Conservation (phyloP, 2,113 vertebrate species). For the Siniperca knerii region DNA sequence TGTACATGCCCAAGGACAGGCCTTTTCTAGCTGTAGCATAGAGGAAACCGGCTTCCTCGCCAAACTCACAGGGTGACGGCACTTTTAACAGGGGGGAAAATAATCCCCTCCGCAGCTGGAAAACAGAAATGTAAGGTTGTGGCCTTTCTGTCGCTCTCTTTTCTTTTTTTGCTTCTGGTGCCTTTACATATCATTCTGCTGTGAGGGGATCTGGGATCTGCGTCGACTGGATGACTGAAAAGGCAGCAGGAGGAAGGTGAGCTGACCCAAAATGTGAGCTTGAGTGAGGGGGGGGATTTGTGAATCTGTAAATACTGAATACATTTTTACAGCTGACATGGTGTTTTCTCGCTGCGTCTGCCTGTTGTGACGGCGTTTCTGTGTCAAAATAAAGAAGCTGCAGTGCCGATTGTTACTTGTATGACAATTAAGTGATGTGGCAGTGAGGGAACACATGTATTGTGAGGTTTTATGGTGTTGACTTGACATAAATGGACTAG, state of each 20-base stretch:
- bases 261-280: constrained; percentile 25
- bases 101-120: constrained; percentile 41
- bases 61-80: constrained; percentile 40
- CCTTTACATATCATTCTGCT: constrained; percentile 58
- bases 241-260: constrained; percentile 67
- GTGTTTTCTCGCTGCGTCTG: constrained; percentile 2
- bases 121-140: constrained; percentile 71
- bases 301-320: constrained; percentile 10
- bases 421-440: constrained; percentile 1
- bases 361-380: not conserved
- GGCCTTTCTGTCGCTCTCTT: constrained; percentile 38
- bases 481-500: constrained; percentile 15
- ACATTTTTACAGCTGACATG: constrained; percentile 39
- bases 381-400: not conserved
- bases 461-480: constrained; percentile 2
- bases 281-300: not conserved
- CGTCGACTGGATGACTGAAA: constrained; percentile 73
- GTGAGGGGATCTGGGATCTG: constrained; percentile 55
- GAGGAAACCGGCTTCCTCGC: constrained; percentile 71
- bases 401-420: not conserved
- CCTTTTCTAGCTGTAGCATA: constrained; percentile 50
- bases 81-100: constrained; percentile 35
- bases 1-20: constrained; percentile 67
- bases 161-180: constrained; percentile 33
- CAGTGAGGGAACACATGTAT: constrained; percentile 1